Evolutionary conservation across 92 coral and sea anemone genomes (phyloP).

Genomic region (Epizoanthus ramosus): DNA sequence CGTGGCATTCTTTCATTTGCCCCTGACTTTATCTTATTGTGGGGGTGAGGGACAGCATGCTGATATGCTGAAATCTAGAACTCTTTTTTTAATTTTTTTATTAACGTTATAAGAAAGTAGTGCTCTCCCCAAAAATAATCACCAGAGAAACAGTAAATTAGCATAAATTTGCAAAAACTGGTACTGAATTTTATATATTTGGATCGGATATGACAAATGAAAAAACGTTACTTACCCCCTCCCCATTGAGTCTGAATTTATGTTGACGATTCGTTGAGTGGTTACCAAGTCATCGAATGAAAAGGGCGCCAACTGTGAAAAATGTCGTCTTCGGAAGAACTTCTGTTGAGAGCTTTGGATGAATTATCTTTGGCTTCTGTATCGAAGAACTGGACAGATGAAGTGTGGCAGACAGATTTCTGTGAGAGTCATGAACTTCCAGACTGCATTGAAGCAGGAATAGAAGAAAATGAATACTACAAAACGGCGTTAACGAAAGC

Average conservation of each 20-base stretch:
- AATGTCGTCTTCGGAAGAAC: conserved; percentile 47
- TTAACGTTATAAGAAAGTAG: too few species aligned
- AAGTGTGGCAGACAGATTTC: conserved; percentile 94
- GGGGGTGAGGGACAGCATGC: not conserved
- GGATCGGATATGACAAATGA: too few species aligned
- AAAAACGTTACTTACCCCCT: not conserved
- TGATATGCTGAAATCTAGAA: too few species aligned
- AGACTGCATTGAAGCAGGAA: conserved; percentile 66
- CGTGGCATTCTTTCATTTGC: conserved; percentile 32
- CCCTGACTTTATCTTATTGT: not conserved
- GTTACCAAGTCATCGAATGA: conserved; percentile 40
- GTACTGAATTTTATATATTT: too few species aligned
- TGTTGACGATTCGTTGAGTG: not conserved
- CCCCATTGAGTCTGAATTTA: not conserved
- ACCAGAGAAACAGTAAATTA: not conserved
- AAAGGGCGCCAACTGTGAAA: conserved; percentile 74
- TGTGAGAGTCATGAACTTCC: conserved; percentile 81
- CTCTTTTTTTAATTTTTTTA: too few species aligned
- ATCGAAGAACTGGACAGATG: conserved; percentile 81
- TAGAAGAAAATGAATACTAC: conserved; percentile 53
- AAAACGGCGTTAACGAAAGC: conserved; percentile 46
- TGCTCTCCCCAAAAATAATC: not conserved
- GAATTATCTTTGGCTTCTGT: conserved; percentile 64
- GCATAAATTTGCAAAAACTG: too few species aligned
- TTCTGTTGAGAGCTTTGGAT: conserved; percentile 66